Base-by-base conservation (phyloP, 2,113 vertebrate genomes). In the Eurypyga helias region DNA sequence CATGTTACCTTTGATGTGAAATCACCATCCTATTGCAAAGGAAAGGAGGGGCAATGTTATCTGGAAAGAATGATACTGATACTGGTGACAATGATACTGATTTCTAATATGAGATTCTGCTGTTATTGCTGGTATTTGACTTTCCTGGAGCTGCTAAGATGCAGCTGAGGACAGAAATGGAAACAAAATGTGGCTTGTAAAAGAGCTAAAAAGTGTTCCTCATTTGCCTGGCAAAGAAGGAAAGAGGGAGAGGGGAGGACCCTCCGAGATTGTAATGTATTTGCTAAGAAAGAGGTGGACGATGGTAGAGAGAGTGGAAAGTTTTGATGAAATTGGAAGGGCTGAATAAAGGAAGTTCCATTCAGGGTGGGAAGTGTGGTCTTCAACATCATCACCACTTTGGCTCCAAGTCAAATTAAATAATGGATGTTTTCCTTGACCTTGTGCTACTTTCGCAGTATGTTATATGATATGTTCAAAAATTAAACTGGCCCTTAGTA, bases 361-460 rank as follows among this genome's bases (percentile, higher is more conserved):
- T 92, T 93, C 83, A 70, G 54, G 49, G 58, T 87, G 69, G 73
- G 83, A 97, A 93, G 65, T 73, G 33, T 60, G 61, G 77, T 92
- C 89, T 96, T 94, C 81, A 92, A 73, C 57, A 91, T 87, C 89
- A 96, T 80, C 87, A 89, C 70, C 29, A 93, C 49, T 91, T 92
- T 97, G 96, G 89, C 89, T 95, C 18, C 12, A 72, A 94, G 70
- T 87, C 96, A 96, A 95, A 89, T 95, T 87, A 96, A 95, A 97
- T 96, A 95, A 95, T 87, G 46, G n/a, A 84, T 91, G 45, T 95
- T 97, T 96, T 89, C 87, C 83, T 96, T 96, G 95, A 97, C 93
- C 78, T 96, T 87, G 48, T 92, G 86, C 72, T 97, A 92, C 90
- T 97, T 97, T 95, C 7, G 2, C 41, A 79, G 58, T 87, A 49